Conservation (phyloP, 1,140 invertebrate genomes). For the Temnothorax nylanderi region DNA sequence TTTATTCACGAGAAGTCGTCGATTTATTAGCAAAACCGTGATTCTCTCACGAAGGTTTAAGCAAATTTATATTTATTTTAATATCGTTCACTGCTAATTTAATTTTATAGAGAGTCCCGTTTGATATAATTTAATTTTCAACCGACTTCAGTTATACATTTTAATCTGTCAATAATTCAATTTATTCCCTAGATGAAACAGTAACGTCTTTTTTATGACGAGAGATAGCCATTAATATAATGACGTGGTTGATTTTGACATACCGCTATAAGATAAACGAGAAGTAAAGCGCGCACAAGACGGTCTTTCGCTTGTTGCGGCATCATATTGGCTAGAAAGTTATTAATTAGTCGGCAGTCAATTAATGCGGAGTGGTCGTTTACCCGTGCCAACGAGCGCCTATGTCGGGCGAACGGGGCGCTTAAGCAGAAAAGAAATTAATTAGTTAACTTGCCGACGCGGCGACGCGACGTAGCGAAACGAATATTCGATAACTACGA, state of each 20-base stretch:
- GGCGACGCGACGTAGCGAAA: conserved; percentile 37
- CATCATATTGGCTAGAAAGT: conserved; percentile 40
- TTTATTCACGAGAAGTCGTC: neutral
- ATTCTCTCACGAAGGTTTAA: neutral
- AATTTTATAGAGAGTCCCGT: neutral
- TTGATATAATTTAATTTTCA: neutral
- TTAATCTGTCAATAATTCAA: conserved; percentile 16
- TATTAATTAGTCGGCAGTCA: conserved; percentile 71
- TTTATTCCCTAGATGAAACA: neutral
- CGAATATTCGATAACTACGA: conserved; percentile 75
- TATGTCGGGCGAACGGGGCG: neutral
- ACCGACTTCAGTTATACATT: neutral
- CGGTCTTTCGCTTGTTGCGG: conserved; percentile 1
- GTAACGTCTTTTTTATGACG: conserved; percentile 7
- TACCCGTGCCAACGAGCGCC: conserved; percentile 9
- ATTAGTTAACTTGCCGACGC: conserved; percentile 70
- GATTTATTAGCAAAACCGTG: neutral
- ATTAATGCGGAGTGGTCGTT: conserved; percentile 59
- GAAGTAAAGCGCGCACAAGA: conserved; percentile 50
- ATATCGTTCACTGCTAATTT: neutral
- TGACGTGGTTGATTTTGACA: conserved; percentile 59
- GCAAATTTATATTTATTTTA: conserved; percentile 1
- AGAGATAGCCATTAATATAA: conserved; percentile 60
- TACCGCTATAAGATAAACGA: conserved; percentile 47
- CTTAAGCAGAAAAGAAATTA: conserved; percentile 75